These are phyloP conservation scores for Drosophila hawaiiensis DNA, from an alignment of 2,888 invertebrate species.

Conservation along the genomic window DNA sequence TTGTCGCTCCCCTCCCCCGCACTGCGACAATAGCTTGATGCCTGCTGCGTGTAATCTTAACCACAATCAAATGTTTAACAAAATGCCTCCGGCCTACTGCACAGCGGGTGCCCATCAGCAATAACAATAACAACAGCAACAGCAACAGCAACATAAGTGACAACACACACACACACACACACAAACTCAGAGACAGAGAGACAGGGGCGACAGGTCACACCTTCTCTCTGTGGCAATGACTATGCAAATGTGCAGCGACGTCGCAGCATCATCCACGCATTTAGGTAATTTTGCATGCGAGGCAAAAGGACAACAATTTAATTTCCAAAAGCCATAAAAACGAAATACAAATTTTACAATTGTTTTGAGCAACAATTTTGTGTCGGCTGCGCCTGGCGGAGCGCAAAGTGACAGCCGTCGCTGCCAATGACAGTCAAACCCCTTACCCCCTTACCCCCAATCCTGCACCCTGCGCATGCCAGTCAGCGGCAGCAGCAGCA, in stretches of 20 bases:
- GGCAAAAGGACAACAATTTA: slow-evolving; percentile 70
- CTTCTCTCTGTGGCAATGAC: slow-evolving; percentile 60
- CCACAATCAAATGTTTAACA: slow-evolving; percentile 76
- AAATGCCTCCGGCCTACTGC: slow-evolving; percentile 65
- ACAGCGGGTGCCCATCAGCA: slow-evolving; percentile 54
- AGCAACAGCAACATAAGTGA: slow-evolving; percentile 22
- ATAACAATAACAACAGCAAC: slow-evolving; percentile 49
- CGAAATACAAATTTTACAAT: slow-evolving; percentile 74
- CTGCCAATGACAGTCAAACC: slow-evolving; percentile 68
- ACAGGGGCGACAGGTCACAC: slow-evolving; percentile 64
- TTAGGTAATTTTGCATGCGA: slow-evolving; percentile 73
- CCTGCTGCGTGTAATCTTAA: slow-evolving; percentile 63
- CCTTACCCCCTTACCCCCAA: slow-evolving; percentile 2
- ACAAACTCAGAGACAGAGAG: not conserved
- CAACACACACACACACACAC: slow-evolving; percentile 14
- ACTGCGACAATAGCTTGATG: slow-evolving; percentile 8
- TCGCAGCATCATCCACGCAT: slow-evolving; percentile 42
- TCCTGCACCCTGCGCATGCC: not conserved
- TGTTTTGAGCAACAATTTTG: slow-evolving; percentile 55
- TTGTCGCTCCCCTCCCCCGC: not conserved
- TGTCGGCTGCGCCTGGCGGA: slow-evolving; percentile 48
- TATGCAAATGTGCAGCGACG: slow-evolving; percentile 48
- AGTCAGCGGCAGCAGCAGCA: not conserved
- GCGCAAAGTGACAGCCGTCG: slow-evolving; percentile 68
- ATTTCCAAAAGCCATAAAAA: slow-evolving; percentile 78